These are phyloP conservation scores for Drosophila melanosoma DNA, from an alignment of 2,888 invertebrate genomes.

Conservation along the genomic window DNA sequence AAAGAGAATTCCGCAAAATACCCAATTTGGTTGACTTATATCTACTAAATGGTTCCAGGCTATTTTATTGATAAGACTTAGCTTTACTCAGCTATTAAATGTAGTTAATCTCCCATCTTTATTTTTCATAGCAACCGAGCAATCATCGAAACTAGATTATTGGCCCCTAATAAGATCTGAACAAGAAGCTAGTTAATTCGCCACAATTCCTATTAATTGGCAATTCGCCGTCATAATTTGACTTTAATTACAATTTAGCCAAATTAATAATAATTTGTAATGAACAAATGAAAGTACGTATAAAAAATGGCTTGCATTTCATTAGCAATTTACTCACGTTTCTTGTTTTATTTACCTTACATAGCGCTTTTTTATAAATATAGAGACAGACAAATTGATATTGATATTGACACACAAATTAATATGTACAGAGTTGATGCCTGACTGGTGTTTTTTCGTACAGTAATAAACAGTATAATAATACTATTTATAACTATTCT, in stretches of 20 bases:
- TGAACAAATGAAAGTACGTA: conserved; percentile 24
- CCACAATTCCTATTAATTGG: conserved; percentile 25
- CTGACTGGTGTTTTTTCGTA: too few relatives aligned
- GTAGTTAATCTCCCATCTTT: conserved; percentile 36
- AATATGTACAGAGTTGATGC: background rate
- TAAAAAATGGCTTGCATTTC: conserved; percentile 31
- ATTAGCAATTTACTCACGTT: conserved; percentile 26
- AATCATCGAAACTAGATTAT: conserved; percentile 38
- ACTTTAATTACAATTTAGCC: background rate
- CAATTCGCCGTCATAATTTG: conserved; percentile 22
- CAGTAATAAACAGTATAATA: too few relatives aligned
- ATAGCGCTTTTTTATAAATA: conserved; percentile 21
- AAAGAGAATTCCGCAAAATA: conserved; percentile 1
- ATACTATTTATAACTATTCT: background rate
- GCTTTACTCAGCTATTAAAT: conserved; percentile 26
- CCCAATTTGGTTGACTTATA: conserved; percentile 19
- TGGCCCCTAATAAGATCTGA: conserved; percentile 32
- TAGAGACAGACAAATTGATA: conserved; percentile 1
- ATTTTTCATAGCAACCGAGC: conserved; percentile 53
- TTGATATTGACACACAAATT: background rate
- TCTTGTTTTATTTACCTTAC: conserved; percentile 10
- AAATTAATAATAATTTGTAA: conserved; percentile 4
- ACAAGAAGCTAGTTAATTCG: conserved; percentile 3
- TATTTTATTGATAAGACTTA: conserved; percentile 30
- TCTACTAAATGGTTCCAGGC: conserved; percentile 9